Percentiles rank a stretch among this genome's conserved stretches.
Conservation (phyloP, 2,113 vertebrate genomes). For the Saccopteryx leptura region DNA sequence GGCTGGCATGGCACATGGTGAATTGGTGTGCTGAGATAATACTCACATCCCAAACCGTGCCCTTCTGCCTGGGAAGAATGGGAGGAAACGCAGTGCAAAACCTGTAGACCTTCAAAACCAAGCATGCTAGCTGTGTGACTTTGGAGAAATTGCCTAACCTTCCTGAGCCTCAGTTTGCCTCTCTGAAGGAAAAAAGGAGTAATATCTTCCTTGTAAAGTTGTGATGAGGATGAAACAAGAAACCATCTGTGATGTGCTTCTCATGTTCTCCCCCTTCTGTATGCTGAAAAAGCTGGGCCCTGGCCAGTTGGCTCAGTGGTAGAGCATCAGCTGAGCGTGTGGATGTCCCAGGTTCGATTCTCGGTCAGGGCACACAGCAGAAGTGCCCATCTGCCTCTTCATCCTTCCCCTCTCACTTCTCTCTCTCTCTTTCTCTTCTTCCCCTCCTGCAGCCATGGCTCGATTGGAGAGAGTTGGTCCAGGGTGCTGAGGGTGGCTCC, state of each 20-base stretch:
- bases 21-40: neutral
- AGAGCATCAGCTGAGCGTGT: too few relatives aligned
- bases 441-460: too few relatives aligned
- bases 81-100: neutral
- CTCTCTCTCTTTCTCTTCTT: too few relatives aligned
- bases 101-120: neutral
- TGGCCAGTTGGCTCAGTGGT: too few relatives aligned
- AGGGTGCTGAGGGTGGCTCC: too few relatives aligned
- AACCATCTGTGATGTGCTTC: neutral
- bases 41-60: neutral
- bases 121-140: neutral
- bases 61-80: neutral
- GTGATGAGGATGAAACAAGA: neutral
- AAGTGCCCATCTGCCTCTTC: too few relatives aligned
- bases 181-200: neutral
- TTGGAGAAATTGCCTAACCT: neutral
- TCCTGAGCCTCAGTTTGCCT: neutral
- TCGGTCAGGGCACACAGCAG: too few relatives aligned
- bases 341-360: too few relatives aligned
- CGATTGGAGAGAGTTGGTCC: too few relatives aligned
- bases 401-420: too few relatives aligned
- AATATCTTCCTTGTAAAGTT: neutral
- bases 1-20: neutral
- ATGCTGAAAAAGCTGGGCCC: neutral
- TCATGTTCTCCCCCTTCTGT: neutral